These are phyloP conservation scores for Galerucella nymphaeae DNA, from an alignment of 2,888 invertebrate genomes.

Conservation along the genomic window DNA sequence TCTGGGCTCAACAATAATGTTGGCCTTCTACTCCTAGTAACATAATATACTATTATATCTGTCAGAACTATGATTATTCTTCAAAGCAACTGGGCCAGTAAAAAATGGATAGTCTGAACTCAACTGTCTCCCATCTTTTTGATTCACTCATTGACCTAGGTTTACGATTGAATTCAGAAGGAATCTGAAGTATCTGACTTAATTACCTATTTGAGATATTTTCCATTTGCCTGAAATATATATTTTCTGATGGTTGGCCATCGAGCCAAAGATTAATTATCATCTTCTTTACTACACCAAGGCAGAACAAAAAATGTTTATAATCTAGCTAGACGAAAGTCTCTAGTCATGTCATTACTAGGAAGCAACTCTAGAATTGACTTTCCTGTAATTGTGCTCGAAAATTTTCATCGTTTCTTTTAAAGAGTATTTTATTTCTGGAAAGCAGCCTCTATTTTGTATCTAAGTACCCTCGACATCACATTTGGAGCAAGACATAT, in stretches of 20 bases:
- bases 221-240: background rate
- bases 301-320: no score
- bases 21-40: no score
- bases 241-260: slow-evolving; percentile 20
- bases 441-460: slow-evolving; percentile 37
- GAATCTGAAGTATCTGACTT: slow-evolving; percentile 15
- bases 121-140: no score
- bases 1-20: no score
- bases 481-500: slow-evolving; percentile 24
- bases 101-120: no score
- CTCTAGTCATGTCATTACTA: slow-evolving; percentile 14
- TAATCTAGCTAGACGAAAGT: no score
- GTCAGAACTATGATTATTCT: no score
- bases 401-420: slow-evolving; percentile 8
- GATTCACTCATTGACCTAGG: slow-evolving; percentile 8
- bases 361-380: slow-evolving; percentile 18
- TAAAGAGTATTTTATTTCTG: background rate
- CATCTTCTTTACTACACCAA: slow-evolving; percentile 16
- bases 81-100: no score
- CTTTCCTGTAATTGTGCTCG: slow-evolving; percentile 13
- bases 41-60: no score
- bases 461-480: slow-evolving; percentile 33
- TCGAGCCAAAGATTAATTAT: slow-evolving; percentile 18
- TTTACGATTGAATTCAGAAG: slow-evolving; percentile 18
- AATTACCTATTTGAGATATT: background rate